A percentile compares a stretch with the other conserved stretches of the same genome.
phyloP scores from a whole-genome alignment of 92 coral and sea anemone genomes.

The Phymanthus crucifer region DNA sequence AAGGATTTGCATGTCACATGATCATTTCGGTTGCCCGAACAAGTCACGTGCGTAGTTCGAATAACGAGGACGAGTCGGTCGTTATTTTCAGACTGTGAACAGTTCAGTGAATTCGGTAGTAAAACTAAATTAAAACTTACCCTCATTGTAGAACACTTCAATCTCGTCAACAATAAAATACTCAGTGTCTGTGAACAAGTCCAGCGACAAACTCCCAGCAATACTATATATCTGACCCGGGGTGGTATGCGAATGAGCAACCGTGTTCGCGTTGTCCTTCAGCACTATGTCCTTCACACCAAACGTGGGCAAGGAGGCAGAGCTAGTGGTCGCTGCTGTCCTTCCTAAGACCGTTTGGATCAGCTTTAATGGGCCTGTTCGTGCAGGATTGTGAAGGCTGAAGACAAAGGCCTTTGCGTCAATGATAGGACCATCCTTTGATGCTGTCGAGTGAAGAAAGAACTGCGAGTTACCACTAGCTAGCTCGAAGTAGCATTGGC shows the following conservation, averaged over 20 bases:
- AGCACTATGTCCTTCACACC: slow-evolving; percentile 52
- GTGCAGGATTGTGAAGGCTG: slow-evolving; percentile 60
- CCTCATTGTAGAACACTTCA: slow-evolving; percentile 58
- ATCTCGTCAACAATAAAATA: slow-evolving; percentile 52
- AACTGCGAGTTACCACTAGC: not conserved
- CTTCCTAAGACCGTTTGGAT: not conserved
- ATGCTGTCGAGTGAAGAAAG: not conserved
- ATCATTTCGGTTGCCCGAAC: no score
- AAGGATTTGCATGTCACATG: no score
- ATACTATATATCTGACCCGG: slow-evolving; percentile 33
- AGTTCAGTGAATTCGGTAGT: no score
- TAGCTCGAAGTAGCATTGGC: no score
- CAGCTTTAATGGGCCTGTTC: slow-evolving; percentile 59
- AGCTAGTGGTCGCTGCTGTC: slow-evolving; percentile 27
- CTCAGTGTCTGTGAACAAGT: slow-evolving; percentile 36
- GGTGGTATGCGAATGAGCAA: slow-evolving; percentile 21
- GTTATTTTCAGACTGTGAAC: no score
- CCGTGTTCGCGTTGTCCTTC: slow-evolving; percentile 35
- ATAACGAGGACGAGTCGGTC: no score
- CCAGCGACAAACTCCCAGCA: not conserved
- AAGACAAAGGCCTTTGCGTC: slow-evolving; percentile 50
- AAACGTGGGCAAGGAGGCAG: slow-evolving; percentile 51
- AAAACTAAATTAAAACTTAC: slow-evolving; percentile 11
- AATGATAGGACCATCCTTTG: not conserved
- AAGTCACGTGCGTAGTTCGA: no score